These are phyloP conservation scores for Onychomys leucogaster DNA, from an alignment of 2,797 vertebrate genomes.

Conservation along the genomic window DNA sequence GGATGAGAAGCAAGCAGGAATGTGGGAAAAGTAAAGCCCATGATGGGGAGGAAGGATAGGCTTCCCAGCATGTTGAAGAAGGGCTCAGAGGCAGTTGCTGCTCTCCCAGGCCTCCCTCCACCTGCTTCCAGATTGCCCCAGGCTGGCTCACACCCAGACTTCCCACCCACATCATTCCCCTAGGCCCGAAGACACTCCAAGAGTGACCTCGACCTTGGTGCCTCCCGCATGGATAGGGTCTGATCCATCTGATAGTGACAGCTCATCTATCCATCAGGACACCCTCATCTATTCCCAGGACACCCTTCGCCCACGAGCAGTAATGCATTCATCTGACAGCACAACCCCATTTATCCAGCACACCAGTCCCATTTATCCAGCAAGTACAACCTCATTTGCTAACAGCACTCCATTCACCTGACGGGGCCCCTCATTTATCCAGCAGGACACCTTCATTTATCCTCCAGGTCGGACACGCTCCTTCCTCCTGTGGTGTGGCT, in stretches of 20 bases:
- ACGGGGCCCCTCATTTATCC: constrained; percentile 81
- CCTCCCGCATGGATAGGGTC: constrained; percentile 51
- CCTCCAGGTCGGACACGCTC: constrained; percentile 53
- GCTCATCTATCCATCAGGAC: constrained; percentile 78
- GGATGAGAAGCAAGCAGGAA: background rate
- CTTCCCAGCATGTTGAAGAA: background rate
- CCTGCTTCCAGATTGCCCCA: background rate
- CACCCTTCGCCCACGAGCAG: constrained; percentile 78
- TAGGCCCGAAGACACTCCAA: background rate
- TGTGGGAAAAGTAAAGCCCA: background rate
- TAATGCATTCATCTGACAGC: constrained; percentile 82
- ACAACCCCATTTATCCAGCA: constrained; percentile 82
- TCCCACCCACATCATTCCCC: background rate
- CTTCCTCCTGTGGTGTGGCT: constrained; percentile 72
- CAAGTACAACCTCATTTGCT: constrained; percentile 82
- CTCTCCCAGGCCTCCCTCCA: background rate
- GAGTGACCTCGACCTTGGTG: constrained; percentile 50
- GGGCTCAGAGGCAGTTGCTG: background rate
- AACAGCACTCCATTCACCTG: constrained; percentile 84
- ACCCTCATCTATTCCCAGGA: constrained; percentile 80
- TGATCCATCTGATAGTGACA: constrained; percentile 65
- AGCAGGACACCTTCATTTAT: constrained; percentile 81
- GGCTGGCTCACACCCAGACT: background rate
- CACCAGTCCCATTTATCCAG: constrained; percentile 80
- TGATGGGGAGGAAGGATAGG: background rate